A percentile compares a stretch with the other conserved stretches of the same genome.
Evolutionary conservation across 2,797 vertebrate genomes (phyloP).

Genomic region (Chelon labrosus): DNA sequence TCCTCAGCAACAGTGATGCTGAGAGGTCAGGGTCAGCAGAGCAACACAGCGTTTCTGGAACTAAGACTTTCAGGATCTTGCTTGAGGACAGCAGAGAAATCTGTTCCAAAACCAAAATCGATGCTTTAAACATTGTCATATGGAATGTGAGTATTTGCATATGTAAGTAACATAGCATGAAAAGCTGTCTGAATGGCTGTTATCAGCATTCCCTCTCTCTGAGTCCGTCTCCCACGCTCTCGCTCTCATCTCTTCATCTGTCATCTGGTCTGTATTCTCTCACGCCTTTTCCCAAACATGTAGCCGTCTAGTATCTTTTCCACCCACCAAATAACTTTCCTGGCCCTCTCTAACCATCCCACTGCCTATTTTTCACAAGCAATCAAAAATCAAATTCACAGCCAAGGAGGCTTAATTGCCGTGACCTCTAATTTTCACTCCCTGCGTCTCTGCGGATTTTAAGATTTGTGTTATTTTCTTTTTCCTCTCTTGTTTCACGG

Average conservation of each 20-base stretch:
- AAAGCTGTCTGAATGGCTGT: conserved; percentile 12
- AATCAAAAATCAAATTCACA: conserved; percentile 54
- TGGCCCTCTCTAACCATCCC: conserved; percentile 16
- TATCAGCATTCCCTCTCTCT: conserved; percentile 8
- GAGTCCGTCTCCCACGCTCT: conserved; percentile 31
- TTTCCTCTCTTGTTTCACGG: conserved; percentile 47
- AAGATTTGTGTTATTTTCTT: conserved; percentile 58
- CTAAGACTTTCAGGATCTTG: conserved; percentile 4
- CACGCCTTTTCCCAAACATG: conserved; percentile 8
- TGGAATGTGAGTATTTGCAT: not conserved
- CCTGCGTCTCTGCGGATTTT: conserved; percentile 12
- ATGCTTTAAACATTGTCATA: not conserved
- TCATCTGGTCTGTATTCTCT: conserved; percentile 36
- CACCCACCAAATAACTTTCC: conserved; percentile 17
- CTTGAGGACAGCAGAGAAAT: conserved; percentile 3
- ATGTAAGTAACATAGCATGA: not conserved
- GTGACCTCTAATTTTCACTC: conserved; percentile 36
- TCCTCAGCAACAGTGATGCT: not conserved
- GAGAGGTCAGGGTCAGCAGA: conserved; percentile 25
- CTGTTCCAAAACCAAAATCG: not conserved
- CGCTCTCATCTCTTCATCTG: conserved; percentile 20
- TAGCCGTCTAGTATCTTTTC: conserved; percentile 37
- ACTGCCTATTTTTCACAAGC: conserved; percentile 26
- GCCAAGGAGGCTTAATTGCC: conserved; percentile 55
- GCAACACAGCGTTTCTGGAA: not conserved